phyloP scores from a whole-genome alignment of 2,888 invertebrate species.

The Drosophila nr. perissopoda region DNA sequence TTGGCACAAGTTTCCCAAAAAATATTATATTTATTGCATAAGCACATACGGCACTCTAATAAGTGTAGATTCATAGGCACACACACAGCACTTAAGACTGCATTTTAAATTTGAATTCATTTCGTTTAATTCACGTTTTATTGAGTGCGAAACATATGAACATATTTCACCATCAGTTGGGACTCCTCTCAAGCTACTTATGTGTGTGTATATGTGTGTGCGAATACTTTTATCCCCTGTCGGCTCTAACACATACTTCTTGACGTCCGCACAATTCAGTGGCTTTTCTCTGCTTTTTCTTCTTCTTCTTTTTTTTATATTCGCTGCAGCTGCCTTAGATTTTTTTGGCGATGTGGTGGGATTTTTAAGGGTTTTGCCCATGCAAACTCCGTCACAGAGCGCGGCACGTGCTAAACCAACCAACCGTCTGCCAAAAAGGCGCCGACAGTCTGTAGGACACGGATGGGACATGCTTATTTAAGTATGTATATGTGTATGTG shows the following conservation, averaged over 20 bases:
- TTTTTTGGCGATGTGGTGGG: slow-evolving; percentile 42
- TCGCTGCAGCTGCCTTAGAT: slow-evolving; percentile 39
- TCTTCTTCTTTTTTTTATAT: not conserved
- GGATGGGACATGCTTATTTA: slow-evolving; percentile 25
- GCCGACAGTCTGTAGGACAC: slow-evolving; percentile 12
- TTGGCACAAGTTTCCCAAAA: slow-evolving; percentile 25
- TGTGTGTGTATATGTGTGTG: not conserved
- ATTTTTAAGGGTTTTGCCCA: slow-evolving; percentile 40
- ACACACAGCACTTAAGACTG: not conserved
- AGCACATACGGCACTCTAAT: slow-evolving; percentile 15
- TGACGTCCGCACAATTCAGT: slow-evolving; percentile 37
- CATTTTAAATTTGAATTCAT: slow-evolving; percentile 12
- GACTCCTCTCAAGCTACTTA: slow-evolving; percentile 45
- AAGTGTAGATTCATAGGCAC: slow-evolving; percentile 8
- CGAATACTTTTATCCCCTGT: slow-evolving; percentile 50
- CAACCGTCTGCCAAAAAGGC: slow-evolving; percentile 21
- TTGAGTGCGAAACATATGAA: slow-evolving; percentile 44
- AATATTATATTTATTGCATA: slow-evolving; percentile 40
- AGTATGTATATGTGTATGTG: slow-evolving; percentile 16
- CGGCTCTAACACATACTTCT: slow-evolving; percentile 36
- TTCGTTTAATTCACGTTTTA: slow-evolving; percentile 45
- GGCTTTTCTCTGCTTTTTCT: not conserved
- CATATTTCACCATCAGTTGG: slow-evolving; percentile 1
- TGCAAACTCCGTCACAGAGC: slow-evolving; percentile 24
- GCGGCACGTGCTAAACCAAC: slow-evolving; percentile 43